Evolutionary conservation across 1,140 invertebrate species (phyloP).

Genomic region (Drosophila willistoni): DNA sequence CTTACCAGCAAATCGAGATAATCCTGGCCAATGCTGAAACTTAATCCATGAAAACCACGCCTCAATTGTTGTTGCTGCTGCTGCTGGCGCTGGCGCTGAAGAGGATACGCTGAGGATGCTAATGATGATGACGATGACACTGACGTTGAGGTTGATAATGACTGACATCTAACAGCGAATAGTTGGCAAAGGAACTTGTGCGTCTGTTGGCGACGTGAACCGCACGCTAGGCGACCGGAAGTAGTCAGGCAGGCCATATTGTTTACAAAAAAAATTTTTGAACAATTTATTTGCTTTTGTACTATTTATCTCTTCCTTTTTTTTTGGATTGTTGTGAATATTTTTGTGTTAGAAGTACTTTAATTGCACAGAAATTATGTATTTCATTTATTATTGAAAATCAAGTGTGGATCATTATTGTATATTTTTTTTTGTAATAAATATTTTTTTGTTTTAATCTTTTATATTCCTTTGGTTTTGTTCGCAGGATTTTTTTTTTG

Average conservation of each 20-base stretch:
- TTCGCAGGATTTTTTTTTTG: conserved; percentile 37
- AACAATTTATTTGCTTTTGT: conserved; percentile 18
- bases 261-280: background rate
- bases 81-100: conserved; percentile 7
- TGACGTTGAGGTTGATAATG: conserved; percentile 26
- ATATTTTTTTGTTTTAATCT: conserved; percentile 3
- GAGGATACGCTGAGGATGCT: background rate
- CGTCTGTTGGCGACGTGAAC: conserved; percentile 68
- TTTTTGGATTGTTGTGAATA: conserved; percentile 3
- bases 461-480: conserved; percentile 11
- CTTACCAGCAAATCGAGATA: conserved; percentile 68
- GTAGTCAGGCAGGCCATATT: conserved; percentile 79
- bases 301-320: conserved; percentile 24
- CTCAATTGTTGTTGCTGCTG: conserved; percentile 34
- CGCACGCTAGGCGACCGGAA: conserved; percentile 78
- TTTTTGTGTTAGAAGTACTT: conserved; percentile 5
- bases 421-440: conserved; percentile 19
- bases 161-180: conserved; percentile 37
- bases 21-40: conserved; percentile 61
- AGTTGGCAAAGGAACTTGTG: conserved; percentile 68
- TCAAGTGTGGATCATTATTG: conserved; percentile 48
- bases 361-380: conserved; percentile 6
- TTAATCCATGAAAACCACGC: conserved; percentile 70
- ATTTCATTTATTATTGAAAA: conserved; percentile 9
- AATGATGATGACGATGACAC: conserved; percentile 5